Percentiles rank a stretch among this genome's conserved stretches.
Evolutionary conservation across 2,113 vertebrate genomes (phyloP).

Genomic region (Hippocampus zosterae): DNA sequence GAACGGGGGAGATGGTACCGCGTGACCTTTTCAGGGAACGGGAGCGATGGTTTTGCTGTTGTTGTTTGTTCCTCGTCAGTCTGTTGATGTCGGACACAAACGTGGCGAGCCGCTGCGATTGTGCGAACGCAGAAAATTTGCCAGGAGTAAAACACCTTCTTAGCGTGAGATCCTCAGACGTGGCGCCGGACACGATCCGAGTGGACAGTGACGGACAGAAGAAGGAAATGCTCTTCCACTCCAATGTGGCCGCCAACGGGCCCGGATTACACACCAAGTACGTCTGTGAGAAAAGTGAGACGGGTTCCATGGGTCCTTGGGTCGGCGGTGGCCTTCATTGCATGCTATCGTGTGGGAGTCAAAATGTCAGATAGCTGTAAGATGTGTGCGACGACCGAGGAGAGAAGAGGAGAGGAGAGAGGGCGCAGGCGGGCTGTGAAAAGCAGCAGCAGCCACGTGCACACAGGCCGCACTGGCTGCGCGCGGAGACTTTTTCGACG

Average conservation of each 20-base stretch:
- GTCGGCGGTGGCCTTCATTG: neutral
- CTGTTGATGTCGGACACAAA: too few relatives aligned
- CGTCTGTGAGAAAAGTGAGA: neutral
- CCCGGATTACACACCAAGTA: neutral
- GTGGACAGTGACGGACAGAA: too few relatives aligned
- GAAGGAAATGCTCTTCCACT: neutral
- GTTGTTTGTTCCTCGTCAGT: too few relatives aligned
- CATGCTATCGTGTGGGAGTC: neutral
- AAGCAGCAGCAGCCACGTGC: neutral
- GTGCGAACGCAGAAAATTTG: too few relatives aligned
- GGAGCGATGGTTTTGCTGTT: too few relatives aligned
- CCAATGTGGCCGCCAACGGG: neutral
- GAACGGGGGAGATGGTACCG: too few relatives aligned
- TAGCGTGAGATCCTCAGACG: too few relatives aligned
- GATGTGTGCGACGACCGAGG: neutral
- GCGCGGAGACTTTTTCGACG: neutral
- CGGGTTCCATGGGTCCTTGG: neutral
- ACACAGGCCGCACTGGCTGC: neutral
- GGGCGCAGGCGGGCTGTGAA: conserved; percentile 2
- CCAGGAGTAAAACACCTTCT: too few relatives aligned
- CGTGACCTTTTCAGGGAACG: too few relatives aligned
- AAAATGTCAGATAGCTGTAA: neutral
- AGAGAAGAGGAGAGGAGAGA: neutral
- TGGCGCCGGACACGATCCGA: too few relatives aligned
- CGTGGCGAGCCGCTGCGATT: too few relatives aligned